Percentiles rank a stretch among this genome's conserved stretches.
These are phyloP conservation scores for Parazoanthus atlanticus DNA, from an alignment of 92 coral and sea anemone genomes.

Conservation along the genomic window DNA sequence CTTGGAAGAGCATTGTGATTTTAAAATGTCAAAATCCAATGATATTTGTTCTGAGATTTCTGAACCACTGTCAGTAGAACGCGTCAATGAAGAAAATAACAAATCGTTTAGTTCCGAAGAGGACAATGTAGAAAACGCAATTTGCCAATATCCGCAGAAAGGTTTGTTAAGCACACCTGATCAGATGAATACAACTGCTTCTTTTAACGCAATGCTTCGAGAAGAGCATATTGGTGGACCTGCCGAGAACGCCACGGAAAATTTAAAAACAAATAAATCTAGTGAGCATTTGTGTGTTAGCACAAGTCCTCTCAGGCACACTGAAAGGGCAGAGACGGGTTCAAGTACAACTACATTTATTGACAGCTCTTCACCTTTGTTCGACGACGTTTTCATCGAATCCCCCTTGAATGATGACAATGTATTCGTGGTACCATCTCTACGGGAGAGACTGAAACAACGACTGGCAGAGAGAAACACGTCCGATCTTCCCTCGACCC, in stretches of 20 bases:
- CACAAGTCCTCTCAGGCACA: background rate
- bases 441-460: conserved; percentile 21
- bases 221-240: background rate
- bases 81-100: background rate
- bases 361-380: background rate
- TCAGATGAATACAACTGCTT: background rate
- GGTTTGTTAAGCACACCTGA: background rate
- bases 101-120: background rate
- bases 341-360: background rate
- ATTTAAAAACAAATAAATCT: background rate
- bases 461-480: background rate
- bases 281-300: background rate
- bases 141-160: background rate
- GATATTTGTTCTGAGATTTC: background rate
- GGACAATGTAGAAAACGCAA: background rate
- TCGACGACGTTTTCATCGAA: conserved; percentile 22
- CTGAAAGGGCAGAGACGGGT: no score
- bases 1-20: background rate
- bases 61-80: background rate
- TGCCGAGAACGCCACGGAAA: background rate
- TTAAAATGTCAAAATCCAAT: background rate
- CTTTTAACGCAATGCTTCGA: background rate
- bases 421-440: background rate
- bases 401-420: conserved; percentile 10
- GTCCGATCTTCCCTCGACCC: background rate